These are phyloP conservation scores for Acromyrmex heyeri DNA, from an alignment of 1,140 invertebrate genomes.

Conservation along the genomic window DNA sequence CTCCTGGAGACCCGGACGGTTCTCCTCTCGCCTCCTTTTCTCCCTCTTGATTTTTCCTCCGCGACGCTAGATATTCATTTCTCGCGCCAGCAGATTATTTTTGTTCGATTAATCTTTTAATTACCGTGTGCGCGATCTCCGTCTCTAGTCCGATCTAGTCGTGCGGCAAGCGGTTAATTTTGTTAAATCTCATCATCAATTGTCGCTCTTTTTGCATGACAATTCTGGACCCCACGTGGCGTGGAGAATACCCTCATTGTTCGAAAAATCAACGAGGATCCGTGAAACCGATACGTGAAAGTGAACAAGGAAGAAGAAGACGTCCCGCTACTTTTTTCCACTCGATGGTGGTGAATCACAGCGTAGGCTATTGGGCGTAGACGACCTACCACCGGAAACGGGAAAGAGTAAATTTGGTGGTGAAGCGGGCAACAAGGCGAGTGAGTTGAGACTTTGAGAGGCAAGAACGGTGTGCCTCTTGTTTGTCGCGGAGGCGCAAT, in stretches of 20 bases:
- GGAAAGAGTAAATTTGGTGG: slow-evolving; percentile 11
- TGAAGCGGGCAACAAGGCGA: neutral
- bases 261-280: neutral
- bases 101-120: neutral
- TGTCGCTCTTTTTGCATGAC: neutral
- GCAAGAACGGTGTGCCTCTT: neutral
- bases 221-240: slow-evolving; percentile 7
- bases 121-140: neutral
- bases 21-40: neutral
- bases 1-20: neutral
- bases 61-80: neutral
- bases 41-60: neutral
- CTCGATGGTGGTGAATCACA: slow-evolving; percentile 10
- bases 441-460: neutral
- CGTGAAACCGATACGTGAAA: neutral
- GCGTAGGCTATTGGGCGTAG: slow-evolving; percentile 18
- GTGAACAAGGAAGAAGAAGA: neutral
- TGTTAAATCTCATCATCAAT: neutral
- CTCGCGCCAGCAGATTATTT: neutral
- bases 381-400: slow-evolving; percentile 22
- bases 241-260: neutral
- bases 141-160: slow-evolving; percentile 42
- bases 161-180: neutral
- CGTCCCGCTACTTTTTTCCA: neutral
- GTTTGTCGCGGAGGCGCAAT: slow-evolving; percentile 21